phyloP scores from a whole-genome alignment of 2,888 invertebrate species.

The Drosophila meridionalis region DNA sequence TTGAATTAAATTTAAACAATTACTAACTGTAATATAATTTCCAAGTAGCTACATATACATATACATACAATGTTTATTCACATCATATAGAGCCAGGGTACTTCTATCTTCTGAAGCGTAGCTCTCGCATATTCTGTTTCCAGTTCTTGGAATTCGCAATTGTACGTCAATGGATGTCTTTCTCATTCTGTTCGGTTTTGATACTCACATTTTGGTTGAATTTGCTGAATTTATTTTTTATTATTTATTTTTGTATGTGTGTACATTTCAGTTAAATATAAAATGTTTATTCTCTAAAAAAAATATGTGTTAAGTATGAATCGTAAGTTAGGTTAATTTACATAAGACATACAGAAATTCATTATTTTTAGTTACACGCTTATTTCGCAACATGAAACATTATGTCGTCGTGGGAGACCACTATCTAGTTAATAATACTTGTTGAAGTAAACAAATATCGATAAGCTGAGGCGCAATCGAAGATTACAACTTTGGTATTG shows the following conservation, averaged over 20 bases:
- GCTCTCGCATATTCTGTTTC: not conserved
- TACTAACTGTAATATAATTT: too few relatives aligned
- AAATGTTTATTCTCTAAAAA: not conserved
- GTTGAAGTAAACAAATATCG: conserved; percentile 3
- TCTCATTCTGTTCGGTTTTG: not conserved
- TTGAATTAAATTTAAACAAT: too few relatives aligned
- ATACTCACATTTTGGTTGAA: not conserved
- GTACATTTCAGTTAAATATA: not conserved
- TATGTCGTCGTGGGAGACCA: not conserved
- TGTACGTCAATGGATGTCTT: not conserved
- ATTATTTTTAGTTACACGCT: not conserved
- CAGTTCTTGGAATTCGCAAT: not conserved
- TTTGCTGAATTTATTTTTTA: too few relatives aligned
- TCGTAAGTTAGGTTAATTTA: not conserved
- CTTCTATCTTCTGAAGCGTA: not conserved
- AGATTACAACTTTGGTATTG: not conserved
- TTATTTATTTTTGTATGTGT: not conserved
- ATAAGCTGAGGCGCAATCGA: conserved; percentile 4
- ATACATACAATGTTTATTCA: too few relatives aligned
- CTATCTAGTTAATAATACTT: conserved; percentile 7
- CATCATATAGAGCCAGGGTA: not conserved
- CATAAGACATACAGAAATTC: not conserved
- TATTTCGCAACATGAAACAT: not conserved
- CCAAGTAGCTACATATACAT: too few relatives aligned
- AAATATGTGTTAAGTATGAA: too few relatives aligned